Evolutionary conservation across 1,140 invertebrate genomes (phyloP), one percentile per base, ranked within the genome.

Genomic region (Ceratina calcarata): DNA sequence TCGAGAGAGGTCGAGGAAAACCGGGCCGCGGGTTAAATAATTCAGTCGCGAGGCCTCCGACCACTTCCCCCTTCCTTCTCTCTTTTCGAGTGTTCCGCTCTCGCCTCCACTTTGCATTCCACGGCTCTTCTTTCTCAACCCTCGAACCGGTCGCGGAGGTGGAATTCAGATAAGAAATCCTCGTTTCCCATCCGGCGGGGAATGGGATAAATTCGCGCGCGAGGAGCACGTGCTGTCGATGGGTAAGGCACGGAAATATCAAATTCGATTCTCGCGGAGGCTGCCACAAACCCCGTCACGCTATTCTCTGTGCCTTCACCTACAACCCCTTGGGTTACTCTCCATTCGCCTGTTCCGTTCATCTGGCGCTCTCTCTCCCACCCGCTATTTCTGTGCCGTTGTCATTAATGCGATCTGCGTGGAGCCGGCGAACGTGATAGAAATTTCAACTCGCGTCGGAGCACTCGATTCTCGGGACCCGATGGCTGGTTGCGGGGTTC

Each of bases 21-120:
- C 71, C 62, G 66, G 78, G 68, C 57, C 72, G 65, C 65, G 76
- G 87, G 69, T 88, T 87, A 88, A 89, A 89, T 90, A 89, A 89
- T 90, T 90, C 85, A 89, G 81, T 83, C 77, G 86, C 74, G 71
- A 80, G 58, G 58, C 62, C 79, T 76, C 80, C 82, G 58, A 83
- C 71, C 73, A 84, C 76, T 87, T 81, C 78, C 81, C 32, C 75
- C 69, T 62, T 65, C 69, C 49, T 74, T 32, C 27, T 4, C 27
- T 32, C 27, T 32, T 1, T 32, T 7, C 24, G n/a, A 49, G 49
- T 73, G 49, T 65, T 61, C 72, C 68, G 60, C 66, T 73, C 64
- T 77, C 74, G 81, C n/a, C 18, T 60, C 20, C 81, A 85, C 86
- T 86, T 86, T 71, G 85, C 79, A 85, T 72, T 82, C 80, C 16